Conservation (phyloP, 2,113 vertebrate genomes). For the Vireo altiloquus region DNA sequence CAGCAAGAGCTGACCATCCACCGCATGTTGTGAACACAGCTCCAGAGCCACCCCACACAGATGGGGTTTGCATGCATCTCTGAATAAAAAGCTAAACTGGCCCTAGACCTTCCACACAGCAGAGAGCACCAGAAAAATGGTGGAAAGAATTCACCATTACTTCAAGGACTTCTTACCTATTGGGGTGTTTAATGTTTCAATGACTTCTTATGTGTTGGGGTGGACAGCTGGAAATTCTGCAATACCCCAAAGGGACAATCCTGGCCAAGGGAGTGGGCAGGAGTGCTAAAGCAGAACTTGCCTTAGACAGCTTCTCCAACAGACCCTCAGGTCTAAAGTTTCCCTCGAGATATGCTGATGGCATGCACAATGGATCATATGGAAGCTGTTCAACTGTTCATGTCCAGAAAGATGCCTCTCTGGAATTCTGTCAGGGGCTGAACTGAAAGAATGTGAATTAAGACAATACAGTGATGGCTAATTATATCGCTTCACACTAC, state of each 20-base stretch:
- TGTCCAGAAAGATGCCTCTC: background rate
- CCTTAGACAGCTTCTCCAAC: background rate
- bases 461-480: background rate
- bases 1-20: background rate
- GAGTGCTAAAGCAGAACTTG: background rate
- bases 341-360: background rate
- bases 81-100: background rate
- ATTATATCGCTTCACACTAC: background rate
- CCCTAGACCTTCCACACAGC: background rate
- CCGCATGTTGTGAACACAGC: background rate
- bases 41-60: background rate
- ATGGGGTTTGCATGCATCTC: background rate
- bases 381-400: background rate
- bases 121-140: background rate
- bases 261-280: background rate
- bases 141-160: background rate
- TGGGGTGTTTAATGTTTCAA: background rate
- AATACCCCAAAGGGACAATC: background rate
- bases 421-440: background rate
- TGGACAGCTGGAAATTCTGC: background rate
- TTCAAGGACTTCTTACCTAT: background rate
- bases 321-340: background rate
- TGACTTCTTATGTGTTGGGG: background rate
- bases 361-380: background rate
- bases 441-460: background rate